Conservation (phyloP, 2,797 vertebrate species). For the Coilia nasus region DNA sequence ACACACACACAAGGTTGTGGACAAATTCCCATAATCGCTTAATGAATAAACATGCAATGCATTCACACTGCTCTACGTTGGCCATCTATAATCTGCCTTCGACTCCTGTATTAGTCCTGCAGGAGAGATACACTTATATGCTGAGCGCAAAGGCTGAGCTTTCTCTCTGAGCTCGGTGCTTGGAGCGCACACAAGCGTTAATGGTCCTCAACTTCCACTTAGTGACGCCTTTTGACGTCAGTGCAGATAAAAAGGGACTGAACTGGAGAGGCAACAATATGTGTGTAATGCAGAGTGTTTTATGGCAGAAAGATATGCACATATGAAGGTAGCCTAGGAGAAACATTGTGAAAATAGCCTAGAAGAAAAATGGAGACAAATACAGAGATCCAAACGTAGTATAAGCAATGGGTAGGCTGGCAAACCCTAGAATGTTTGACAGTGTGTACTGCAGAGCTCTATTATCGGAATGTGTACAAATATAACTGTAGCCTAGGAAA, state of each 20-base stretch:
- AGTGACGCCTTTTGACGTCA: background rate
- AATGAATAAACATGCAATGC: slow-evolving; percentile 4
- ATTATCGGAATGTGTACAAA: too few species aligned
- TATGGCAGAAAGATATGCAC: background rate
- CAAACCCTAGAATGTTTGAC: background rate
- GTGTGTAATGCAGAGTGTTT: background rate
- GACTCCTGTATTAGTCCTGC: background rate
- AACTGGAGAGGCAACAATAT: background rate
- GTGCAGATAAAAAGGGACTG: background rate
- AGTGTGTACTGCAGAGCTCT: too few species aligned
- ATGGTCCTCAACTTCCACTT: background rate
- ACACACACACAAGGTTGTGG: background rate
- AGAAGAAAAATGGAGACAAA: background rate
- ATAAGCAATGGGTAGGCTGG: background rate
- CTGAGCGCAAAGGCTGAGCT: background rate
- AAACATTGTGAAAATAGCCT: background rate
- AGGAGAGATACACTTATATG: background rate
- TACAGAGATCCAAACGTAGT: background rate
- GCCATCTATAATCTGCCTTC: background rate
- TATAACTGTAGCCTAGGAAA: too few species aligned
- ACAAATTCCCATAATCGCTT: slow-evolving; percentile 27
- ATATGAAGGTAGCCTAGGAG: background rate
- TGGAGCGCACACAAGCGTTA: background rate
- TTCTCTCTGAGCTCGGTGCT: background rate
- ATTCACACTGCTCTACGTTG: background rate